Evolutionary conservation across 1,140 invertebrate species (phyloP).

Genomic region (Kradibia gibbosae): DNA sequence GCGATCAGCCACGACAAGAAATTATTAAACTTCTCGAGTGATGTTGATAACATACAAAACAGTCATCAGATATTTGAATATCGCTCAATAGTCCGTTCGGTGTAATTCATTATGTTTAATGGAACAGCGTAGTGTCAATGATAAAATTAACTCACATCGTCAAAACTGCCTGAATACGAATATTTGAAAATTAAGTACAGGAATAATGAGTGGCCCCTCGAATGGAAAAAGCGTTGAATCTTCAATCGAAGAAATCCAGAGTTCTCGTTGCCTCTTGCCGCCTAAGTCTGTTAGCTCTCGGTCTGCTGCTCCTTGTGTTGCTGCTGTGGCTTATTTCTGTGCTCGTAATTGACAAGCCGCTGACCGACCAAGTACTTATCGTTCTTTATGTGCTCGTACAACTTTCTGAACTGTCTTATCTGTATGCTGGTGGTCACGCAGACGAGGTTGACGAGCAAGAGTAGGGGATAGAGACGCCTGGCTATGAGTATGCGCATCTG

Average conservation of each 20-base stretch:
- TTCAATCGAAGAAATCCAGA: conserved; percentile 33
- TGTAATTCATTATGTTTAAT: not conserved
- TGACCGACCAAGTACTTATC: conserved; percentile 98
- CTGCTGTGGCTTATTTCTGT: conserved; percentile 77
- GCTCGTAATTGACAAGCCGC: conserved; percentile 95
- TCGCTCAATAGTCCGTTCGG: not conserved
- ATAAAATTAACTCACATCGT: not conserved
- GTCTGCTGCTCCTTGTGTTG: conserved; percentile 64
- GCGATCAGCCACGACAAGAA: not conserved
- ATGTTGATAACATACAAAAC: not conserved
- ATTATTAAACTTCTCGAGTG: not conserved
- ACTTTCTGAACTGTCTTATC: conserved; percentile 91
- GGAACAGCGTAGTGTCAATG: not conserved
- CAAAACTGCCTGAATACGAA: not conserved
- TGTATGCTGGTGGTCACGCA: conserved; percentile 83
- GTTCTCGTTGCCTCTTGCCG: not conserved
- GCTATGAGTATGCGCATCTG: conserved; percentile 85
- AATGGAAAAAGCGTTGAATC: conserved; percentile 5
- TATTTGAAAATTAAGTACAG: conserved; percentile 14
- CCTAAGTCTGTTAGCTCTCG: conserved; percentile 61
- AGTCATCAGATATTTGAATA: not conserved
- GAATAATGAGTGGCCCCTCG: not conserved
- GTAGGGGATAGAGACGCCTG: conserved; percentile 92
- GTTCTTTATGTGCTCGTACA: conserved; percentile 99
- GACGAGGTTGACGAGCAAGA: conserved; percentile 82